These are phyloP conservation scores for Coregonus clupeaformis DNA, from an alignment of 2,113 vertebrate genomes.

Conservation along the genomic window DNA sequence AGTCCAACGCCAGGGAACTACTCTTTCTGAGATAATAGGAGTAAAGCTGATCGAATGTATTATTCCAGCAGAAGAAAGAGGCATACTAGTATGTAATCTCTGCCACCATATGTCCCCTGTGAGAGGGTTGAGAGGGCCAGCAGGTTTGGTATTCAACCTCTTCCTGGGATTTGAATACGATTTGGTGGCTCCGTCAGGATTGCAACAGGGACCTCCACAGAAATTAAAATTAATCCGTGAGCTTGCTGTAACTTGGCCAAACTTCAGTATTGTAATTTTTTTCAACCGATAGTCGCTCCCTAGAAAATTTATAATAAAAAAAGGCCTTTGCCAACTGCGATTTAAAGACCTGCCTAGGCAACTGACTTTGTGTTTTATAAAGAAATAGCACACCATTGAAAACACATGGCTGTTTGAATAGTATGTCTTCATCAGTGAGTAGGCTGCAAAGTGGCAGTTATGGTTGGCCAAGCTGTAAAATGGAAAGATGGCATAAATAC, in stretches of 20 bases:
- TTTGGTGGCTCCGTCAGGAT: constrained; percentile 51
- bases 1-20: background rate
- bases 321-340: constrained; percentile 34
- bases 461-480: background rate
- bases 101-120: constrained; percentile 36
- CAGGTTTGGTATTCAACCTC: constrained; percentile 46
- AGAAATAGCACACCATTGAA: constrained; percentile 3
- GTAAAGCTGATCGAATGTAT: background rate
- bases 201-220: constrained; percentile 28
- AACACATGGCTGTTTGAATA: background rate
- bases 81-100: constrained; percentile 38
- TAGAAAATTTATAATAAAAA: constrained; percentile 41
- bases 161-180: constrained; percentile 39
- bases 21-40: background rate
- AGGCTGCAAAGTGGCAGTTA: background rate
- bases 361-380: constrained; percentile 6
- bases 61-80: background rate
- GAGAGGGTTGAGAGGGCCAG: background rate
- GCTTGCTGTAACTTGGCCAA: constrained; percentile 44
- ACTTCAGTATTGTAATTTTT: constrained; percentile 30
- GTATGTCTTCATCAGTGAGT: background rate
- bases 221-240: constrained; percentile 36
- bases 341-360: constrained; percentile 16
- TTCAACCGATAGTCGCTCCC: constrained; percentile 41
- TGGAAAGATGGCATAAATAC: background rate